Conservation (phyloP, 2,113 vertebrate species). For the Puntigrus tetrazona region DNA sequence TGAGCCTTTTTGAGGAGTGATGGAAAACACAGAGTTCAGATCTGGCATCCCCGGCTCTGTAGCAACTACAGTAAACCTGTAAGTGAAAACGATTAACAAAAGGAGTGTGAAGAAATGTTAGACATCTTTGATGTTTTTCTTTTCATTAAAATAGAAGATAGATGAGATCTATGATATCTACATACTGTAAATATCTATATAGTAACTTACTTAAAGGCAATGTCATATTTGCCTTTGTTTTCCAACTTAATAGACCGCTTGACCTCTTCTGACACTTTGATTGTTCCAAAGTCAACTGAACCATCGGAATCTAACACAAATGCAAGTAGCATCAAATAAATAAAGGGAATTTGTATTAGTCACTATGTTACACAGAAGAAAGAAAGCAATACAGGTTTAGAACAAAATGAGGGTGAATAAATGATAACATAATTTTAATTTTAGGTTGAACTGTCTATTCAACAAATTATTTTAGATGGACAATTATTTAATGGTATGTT, state of each 20-base stretch:
- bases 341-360: neutral
- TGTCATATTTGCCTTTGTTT: conserved; percentile 88
- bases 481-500: neutral
- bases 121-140: neutral
- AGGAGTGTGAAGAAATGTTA: neutral
- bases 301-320: conserved; percentile 73
- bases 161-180: no score
- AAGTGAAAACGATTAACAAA: conserved; percentile 2
- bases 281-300: conserved; percentile 81
- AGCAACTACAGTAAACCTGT: conserved; percentile 79
- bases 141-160: no score
- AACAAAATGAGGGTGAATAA: neutral
- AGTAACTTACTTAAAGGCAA: conserved; percentile 81
- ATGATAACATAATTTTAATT: neutral
- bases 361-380: neutral
- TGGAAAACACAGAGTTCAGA: conserved; percentile 74
- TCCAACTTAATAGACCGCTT: conserved; percentile 79
- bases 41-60: conserved; percentile 53
- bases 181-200: neutral
- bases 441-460: neutral
- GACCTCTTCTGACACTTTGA: conserved; percentile 78
- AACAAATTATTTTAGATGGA: neutral
- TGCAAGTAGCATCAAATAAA: neutral
- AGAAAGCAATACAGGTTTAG: neutral
- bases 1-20: conserved; percentile 76